Conservation (phyloP, 2,888 invertebrate species). For the Drosophila atroscutellata region DNA sequence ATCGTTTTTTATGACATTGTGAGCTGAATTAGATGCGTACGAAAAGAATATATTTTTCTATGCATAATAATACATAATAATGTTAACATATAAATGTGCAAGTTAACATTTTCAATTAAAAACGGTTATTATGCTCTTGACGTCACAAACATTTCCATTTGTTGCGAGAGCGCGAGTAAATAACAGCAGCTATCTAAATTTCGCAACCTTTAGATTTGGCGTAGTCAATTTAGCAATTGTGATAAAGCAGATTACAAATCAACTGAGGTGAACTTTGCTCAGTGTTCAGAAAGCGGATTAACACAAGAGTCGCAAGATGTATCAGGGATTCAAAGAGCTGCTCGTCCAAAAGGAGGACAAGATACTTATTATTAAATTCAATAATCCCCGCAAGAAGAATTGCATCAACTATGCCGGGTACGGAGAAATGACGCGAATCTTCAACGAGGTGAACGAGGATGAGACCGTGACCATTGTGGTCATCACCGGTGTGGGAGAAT, state of each 20-base stretch:
- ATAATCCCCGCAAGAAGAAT: slow-evolving; percentile 93
- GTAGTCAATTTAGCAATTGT: background rate
- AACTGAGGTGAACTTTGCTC: slow-evolving; percentile 42
- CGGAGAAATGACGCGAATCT: slow-evolving; percentile 87
- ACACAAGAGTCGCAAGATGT: slow-evolving; percentile 53
- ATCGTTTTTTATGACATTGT: background rate
- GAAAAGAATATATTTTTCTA: background rate
- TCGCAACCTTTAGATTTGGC: background rate
- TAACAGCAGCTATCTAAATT: background rate
- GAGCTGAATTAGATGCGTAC: background rate
- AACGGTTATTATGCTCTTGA: background rate
- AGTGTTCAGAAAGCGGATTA: background rate
- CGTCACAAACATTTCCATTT: slow-evolving; percentile 8
- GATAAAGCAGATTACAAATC: background rate
- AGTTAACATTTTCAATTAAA: too few species aligned
- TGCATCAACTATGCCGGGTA: slow-evolving; percentile 91
- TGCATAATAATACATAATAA: background rate
- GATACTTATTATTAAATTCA: slow-evolving; percentile 88
- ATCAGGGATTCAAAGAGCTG: slow-evolving; percentile 66
- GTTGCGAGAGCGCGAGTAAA: background rate
- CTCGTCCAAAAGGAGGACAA: slow-evolving; percentile 85
- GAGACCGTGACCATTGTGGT: slow-evolving; percentile 89
- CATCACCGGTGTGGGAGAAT: slow-evolving; percentile 87
- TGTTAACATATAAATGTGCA: background rate
- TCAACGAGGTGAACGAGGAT: slow-evolving; percentile 90